Evolutionary conservation across 1,140 invertebrate species (phyloP).

Genomic region (Procambarus virginalis): DNA sequence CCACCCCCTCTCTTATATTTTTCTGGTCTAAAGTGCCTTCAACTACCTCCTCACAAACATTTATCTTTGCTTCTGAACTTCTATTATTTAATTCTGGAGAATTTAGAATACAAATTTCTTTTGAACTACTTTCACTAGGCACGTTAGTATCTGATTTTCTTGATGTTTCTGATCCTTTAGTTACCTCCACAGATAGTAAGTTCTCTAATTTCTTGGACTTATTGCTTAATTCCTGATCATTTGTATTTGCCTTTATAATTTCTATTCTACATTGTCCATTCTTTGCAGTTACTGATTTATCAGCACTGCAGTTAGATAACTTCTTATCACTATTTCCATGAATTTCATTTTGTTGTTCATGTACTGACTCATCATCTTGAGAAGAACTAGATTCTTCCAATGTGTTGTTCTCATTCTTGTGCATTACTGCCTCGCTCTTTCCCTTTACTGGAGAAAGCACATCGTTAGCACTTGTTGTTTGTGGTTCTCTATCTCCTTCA

Average conservation of each 20-base stretch:
- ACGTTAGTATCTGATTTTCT: background rate
- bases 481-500: background rate
- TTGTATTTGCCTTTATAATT: too few species aligned
- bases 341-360: slow-evolving; percentile 27
- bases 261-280: background rate
- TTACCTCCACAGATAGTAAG: background rate
- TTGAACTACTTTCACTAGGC: background rate
- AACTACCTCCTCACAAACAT: background rate
- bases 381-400: slow-evolving; percentile 19
- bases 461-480: background rate
- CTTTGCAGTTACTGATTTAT: background rate
- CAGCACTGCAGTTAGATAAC: background rate
- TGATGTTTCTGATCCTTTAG: background rate
- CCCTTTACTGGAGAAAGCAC: background rate
- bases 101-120: background rate
- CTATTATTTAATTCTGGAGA: background rate
- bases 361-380: slow-evolving; percentile 16
- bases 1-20: background rate
- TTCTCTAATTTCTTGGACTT: background rate
- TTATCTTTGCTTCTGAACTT: background rate
- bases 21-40: background rate
- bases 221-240: background rate
- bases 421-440: too few species aligned
- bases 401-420: background rate
- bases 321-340: background rate